phyloP scores from a whole-genome alignment of 1,140 invertebrate species.

The Bombus vancouverensis region DNA sequence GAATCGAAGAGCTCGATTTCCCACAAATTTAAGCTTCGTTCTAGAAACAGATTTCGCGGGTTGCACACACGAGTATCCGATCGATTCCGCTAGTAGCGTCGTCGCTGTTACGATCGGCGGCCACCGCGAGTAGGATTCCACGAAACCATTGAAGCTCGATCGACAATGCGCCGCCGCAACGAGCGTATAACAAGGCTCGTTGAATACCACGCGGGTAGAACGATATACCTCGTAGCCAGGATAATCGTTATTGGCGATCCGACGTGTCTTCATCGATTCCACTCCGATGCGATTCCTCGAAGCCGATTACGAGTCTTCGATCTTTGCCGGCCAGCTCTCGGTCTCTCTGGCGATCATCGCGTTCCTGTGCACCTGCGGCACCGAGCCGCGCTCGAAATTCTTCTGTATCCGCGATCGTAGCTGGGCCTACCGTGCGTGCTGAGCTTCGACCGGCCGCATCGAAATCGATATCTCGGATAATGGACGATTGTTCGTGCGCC shows the following conservation, averaged over 20 bases:
- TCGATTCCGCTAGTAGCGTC: constrained; percentile 35
- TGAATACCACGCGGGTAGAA: constrained; percentile 44
- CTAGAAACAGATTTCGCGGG: neutral
- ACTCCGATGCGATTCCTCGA: constrained; percentile 59
- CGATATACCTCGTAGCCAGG: constrained; percentile 49
- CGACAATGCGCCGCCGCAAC: constrained; percentile 62
- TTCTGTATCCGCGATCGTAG: neutral
- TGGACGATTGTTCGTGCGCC: constrained; percentile 10
- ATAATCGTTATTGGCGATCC: constrained; percentile 68
- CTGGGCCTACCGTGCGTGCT: neutral
- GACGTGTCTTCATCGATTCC: constrained; percentile 69
- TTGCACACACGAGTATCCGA: neutral
- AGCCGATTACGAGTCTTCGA: constrained; percentile 61
- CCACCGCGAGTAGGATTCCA: constrained; percentile 50
- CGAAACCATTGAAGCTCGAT: constrained; percentile 58
- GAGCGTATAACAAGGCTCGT: constrained; percentile 58
- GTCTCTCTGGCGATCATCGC: constrained; percentile 29
- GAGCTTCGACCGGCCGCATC: neutral
- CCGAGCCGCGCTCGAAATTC: constrained; percentile 23
- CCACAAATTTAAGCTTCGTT: neutral
- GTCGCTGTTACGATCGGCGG: constrained; percentile 50
- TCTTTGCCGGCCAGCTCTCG: neutral
- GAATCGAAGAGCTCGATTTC: neutral
- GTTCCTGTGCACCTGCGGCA: constrained; percentile 34
- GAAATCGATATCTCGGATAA: constrained; percentile 31